Base-by-base conservation (phyloP, 2,888 invertebrate species). In the Acleris cristana region DNA sequence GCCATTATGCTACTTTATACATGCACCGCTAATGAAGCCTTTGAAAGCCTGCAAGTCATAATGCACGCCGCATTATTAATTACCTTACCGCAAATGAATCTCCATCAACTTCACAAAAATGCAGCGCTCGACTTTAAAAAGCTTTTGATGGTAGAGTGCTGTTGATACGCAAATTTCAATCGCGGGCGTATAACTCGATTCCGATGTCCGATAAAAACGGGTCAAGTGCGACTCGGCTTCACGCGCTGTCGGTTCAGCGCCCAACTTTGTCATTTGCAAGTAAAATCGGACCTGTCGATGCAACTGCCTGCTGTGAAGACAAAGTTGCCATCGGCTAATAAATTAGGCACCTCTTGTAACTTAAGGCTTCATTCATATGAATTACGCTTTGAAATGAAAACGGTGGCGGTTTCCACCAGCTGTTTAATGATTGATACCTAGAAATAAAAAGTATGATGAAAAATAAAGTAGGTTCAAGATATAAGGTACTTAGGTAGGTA, bases 121-220 rank as follows among this genome's bases (percentile, higher is more conserved):
- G 56, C 56, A 49, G 63, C 48, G 48, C 54, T 56, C 23, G 49
- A 56, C 40, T 51, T 51, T 56, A 49, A 56, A 63, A 56, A 56
- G 63, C 56, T 56, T 64, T 64, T 49, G 30, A 49, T 34, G 63
- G 14, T 26, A 19, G 21, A 64, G 55, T 64, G 56, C 49, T 40
- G 59, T 62, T 62, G 61, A 62, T 62, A 62, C 53, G 61, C 61
- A 62, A 62, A 62, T 62, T 62, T 62, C 61, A 62, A 53, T 62
- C 53, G 45, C 61, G 53, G 61, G 53, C 19, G 51, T 52, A 63
- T 63, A 64, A 64, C 63, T 64, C 56, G 56, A 64, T 52, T 44
- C 23, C 51, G 34, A 57, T 57, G 57, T 64, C 56, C 51, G 51
- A 57, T 57, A 64, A 64, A 64, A 64, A 63, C 18, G 49, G 26